Evolutionary conservation across 2,113 vertebrate species (phyloP), one percentile per base, ranked within the genome.

Genomic region (Amblyopsis rosae): DNA sequence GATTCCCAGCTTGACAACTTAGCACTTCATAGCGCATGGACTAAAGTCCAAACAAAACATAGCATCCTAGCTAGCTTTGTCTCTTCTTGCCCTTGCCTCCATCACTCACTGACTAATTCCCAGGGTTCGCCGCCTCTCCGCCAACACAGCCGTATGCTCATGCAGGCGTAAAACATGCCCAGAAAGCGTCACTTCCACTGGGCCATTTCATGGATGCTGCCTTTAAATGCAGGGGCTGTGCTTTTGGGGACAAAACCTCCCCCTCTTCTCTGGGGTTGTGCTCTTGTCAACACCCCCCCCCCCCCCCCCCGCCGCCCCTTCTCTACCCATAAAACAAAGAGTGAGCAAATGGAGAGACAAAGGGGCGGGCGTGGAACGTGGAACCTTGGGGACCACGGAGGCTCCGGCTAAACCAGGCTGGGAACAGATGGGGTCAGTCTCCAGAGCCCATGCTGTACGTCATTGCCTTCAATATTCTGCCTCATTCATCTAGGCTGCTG

Each of bases 401-500:
- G 75, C 82, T 69, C 72, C 73, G 76, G 73, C 82, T 80, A 69
- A 71, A 76, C 70, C 70, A 69, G 84, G 83, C 68, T 77, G 73
- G 0, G 69, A 87, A 83, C 91, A 92, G 91, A 90, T 92, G 91
- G 91, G 89, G 82, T 80, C 86, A 62, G 82, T 89, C 87, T 89
- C 84, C 70, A 32, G 83, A 87, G 87, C 74, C 62, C 59, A 26
- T 79, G 72, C 76, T 82, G 26, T 26, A 79, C 79, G 69, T 77
- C 62, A 33, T 19, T 84, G 82, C 79, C 33, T 82, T 69, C 68
- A 72, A 83, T 78, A 82, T 66, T 74, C 79, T 72, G 63, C 63
- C 48, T 72, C 47, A 73, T 78, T 70, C 72, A 69, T 84, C 69
- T 62, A 58, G 26, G 35, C 55, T 63, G 64, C 72, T 69, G 65